Evolutionary conservation across 1,140 invertebrate species (phyloP), one percentile per base, ranked within the genome.

Genomic region (Sipha flava): DNA sequence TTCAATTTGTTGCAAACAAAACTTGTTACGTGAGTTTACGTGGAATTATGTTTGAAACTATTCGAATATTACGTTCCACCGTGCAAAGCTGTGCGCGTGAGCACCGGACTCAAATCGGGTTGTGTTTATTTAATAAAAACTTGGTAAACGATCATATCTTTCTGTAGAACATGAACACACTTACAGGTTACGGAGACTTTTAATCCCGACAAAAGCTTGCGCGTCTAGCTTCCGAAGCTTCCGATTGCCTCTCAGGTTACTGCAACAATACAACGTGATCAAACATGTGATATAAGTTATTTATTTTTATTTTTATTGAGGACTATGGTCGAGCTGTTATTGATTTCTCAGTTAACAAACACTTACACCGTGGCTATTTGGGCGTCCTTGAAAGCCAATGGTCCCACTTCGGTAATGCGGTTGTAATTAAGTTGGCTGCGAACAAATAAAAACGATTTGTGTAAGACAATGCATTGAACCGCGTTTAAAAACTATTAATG

Each of bases 331-430:
- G n/a, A n/a, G n/a, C n/a, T n/a, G n/a, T n/a, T n/a, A n/a, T n/a
- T n/a, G n/a, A n/a, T n/a, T n/a, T n/a, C n/a, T n/a, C n/a, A n/a
- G 16, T 23, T 47, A 12, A 3, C 3, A 29, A 66, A 59, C 81
- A 89, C 90, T 90, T 86, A 91, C 90, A 92, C 84, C 84, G 88
- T 89, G 3, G 87, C 88, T 54, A 92, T 90, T 85, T 89, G 86
- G 2, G 90, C 90, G 70, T 88, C 89, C 81, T 87, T 86, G 83
- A 92, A 92, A 4, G 91, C 89, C 26, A 85, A 86, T 80, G 88
- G 86, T 82, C 91, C 88, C n/a, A 93, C 87, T 70, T 84, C 86
- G 79, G 85, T 85, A 70, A 93, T 88, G n/a, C 87, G 83, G 84
- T 92, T 92, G 83, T 90, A 88, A 83, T 88, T 87, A 79, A 90